phyloP scores from a whole-genome alignment of 2,113 vertebrate genomes.

The Zingel zingel region DNA sequence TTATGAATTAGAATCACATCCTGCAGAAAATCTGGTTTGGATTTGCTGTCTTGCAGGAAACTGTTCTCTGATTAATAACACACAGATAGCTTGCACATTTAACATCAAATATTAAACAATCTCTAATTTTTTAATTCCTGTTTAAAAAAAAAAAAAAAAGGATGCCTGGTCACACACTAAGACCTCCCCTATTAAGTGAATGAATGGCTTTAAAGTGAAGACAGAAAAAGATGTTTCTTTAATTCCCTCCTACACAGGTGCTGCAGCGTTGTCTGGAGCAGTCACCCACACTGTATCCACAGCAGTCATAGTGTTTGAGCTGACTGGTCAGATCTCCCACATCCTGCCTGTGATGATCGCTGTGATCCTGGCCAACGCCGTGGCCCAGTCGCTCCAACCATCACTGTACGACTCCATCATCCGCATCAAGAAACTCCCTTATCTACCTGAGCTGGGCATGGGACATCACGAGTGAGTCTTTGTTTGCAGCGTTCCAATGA shows the following conservation, averaged over 20 bases:
- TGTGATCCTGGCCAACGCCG: conserved; percentile 96
- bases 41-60: conserved; percentile 4
- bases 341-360: conserved; percentile 99
- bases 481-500: background rate
- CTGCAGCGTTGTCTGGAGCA: conserved; percentile 92
- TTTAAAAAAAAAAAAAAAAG: background rate
- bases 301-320: conserved; percentile 97
- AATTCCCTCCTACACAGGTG: conserved; percentile 83
- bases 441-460: conserved; percentile 97
- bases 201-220: conserved; percentile 11
- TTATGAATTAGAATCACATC: conserved; percentile 26
- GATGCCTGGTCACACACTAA: background rate
- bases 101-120: background rate
- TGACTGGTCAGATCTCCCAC: conserved; percentile 98
- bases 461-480: conserved; percentile 94
- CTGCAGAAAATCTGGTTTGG: conserved; percentile 13
- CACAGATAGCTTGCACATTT: background rate
- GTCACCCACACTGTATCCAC: conserved; percentile 99
- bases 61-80: background rate
- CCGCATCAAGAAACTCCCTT: conserved; percentile 98
- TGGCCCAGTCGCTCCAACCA: conserved; percentile 97
- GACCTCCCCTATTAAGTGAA: background rate
- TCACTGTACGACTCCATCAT: conserved; percentile 99
- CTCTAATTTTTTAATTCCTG: background rate
- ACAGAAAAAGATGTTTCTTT: conserved; percentile 14